Evolutionary conservation across 2,888 invertebrate species (phyloP), one percentile per base, ranked within the genome.

Genomic region (Bellardia bayeri): DNA sequence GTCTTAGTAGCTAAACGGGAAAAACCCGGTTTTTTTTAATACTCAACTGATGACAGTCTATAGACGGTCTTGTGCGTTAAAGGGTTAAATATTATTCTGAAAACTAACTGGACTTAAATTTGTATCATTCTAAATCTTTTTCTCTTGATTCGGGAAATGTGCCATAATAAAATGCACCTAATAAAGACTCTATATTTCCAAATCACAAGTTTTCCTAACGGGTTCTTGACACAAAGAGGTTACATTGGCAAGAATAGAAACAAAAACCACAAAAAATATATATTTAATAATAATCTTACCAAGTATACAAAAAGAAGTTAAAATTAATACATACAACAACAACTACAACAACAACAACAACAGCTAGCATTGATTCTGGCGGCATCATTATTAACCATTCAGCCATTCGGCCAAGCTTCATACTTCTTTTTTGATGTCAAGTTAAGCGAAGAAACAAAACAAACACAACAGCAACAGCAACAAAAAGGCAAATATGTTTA

Each of bases 341-440:
- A 23, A 23, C 23, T 61, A 40, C 58, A n/a, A 23, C 23, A 23
- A 23, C 23, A 74, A 40, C 58, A n/a, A 23, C 7, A 42, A 30
- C 40, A 40, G 6, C n/a, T 42, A 42, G 74, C 45, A 72, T 68
- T 75, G 66, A 84, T 79, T 56, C 72, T 85, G 63, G 51, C 68
- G 68, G 66, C 82, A 68, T 78, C 49, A 86, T 82, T 86, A 74
- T 74, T 16, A 58, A 64, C 58, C 72, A 58, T 74, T n/a, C 68
- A 80, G 42, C 66, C 61, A 80, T 49, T 51, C 56, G 71, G 13
- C 40, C 51, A 42, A 69, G 75, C 74, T 13, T 74, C 79, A 58
- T 78, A 51, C 69, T 72, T 49, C 40, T 64, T 45, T 82, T 64
- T 66, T 37, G n/a, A 78, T 68, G 61, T 75, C 74, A 80, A 79